Conservation (phyloP, 1,140 invertebrate genomes). For the Drosophila dunni region DNA sequence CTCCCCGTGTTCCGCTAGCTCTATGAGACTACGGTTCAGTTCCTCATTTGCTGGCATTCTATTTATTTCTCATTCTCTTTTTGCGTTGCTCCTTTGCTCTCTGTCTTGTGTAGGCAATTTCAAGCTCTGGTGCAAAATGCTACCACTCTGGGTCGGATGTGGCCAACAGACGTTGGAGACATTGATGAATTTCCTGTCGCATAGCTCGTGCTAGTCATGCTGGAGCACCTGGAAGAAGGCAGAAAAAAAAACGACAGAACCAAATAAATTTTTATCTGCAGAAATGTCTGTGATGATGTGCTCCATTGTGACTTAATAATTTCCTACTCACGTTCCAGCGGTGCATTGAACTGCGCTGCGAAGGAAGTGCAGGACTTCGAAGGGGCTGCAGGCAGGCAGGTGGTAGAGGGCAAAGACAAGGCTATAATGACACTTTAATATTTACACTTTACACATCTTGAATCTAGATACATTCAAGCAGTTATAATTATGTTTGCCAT, state of each 20-base stretch:
- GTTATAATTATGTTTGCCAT: conserved; percentile 38
- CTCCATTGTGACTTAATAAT: conserved; percentile 80
- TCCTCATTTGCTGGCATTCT: conserved; percentile 23
- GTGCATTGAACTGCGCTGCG: conserved; percentile 70
- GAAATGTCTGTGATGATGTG: conserved; percentile 61
- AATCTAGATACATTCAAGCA: background rate
- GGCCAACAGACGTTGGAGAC: conserved; percentile 70
- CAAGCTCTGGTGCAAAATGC: conserved; percentile 66
- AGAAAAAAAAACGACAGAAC: background rate
- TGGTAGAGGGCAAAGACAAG: too few species aligned
- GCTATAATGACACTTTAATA: conserved; percentile 27
- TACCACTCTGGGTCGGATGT: conserved; percentile 63
- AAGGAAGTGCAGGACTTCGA: conserved; percentile 13
- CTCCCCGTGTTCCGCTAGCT: background rate
- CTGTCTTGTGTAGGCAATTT: conserved; percentile 73
- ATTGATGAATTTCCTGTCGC: conserved; percentile 82
- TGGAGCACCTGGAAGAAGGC: background rate
- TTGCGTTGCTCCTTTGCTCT: conserved; percentile 18
- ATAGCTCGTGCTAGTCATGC: conserved; percentile 50
- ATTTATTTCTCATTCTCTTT: conserved; percentile 5
- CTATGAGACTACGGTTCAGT: background rate
- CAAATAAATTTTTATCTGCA: conserved; percentile 65
- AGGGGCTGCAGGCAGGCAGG: background rate
- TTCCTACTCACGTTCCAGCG: conserved; percentile 73
- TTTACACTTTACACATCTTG: conserved; percentile 5